Evolutionary conservation across 2,113 vertebrate species (phyloP).

Genomic region (Bambusicola thoracicus): DNA sequence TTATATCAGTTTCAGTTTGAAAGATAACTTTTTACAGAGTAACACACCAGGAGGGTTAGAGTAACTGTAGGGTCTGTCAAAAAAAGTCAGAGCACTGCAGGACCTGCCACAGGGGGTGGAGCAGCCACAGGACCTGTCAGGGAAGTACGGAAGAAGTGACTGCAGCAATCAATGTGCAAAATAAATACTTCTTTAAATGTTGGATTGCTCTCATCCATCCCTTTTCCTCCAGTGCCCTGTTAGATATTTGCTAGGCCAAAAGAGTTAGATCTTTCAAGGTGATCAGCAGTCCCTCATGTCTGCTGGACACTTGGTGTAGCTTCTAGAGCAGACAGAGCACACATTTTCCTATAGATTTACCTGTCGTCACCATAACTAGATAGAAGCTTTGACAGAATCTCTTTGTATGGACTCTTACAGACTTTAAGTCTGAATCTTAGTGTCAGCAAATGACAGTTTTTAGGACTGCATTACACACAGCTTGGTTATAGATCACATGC

Average conservation of each 20-base stretch:
- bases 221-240: neutral
- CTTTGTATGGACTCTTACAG: neutral
- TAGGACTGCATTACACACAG: rapidly evolving
- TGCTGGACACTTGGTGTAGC: neutral
- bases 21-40: neutral
- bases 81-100: no score
- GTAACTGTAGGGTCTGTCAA: no score
- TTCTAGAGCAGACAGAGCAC: neutral
- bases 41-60: no score
- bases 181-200: neutral
- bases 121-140: no score
- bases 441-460: neutral
- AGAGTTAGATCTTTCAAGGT: neutral
- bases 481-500: neutral
- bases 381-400: neutral
- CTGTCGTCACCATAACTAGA: neutral
- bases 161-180: neutral
- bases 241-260: neutral
- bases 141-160: no score
- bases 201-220: neutral
- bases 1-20: neutral
- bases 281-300: neutral
- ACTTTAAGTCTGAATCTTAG: neutral
- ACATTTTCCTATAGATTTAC: neutral
- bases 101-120: no score